Evolutionary conservation across 2,113 vertebrate genomes (phyloP), one percentile per base, ranked within the genome.

Genomic region (Saccopteryx bilineata): DNA sequence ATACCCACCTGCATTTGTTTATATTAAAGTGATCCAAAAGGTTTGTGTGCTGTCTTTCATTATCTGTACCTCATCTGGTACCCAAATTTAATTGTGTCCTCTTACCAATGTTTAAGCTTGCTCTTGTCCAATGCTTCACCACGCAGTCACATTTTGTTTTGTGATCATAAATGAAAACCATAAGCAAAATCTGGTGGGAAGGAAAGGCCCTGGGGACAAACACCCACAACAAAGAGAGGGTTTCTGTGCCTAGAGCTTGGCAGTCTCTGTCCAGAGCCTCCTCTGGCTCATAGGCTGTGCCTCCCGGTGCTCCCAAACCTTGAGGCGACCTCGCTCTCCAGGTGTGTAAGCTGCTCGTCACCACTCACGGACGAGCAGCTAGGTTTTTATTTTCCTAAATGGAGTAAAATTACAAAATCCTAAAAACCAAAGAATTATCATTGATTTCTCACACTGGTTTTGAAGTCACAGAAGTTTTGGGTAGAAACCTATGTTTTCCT

Each of bases 131-230:
- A 46, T 76, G 63, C 9, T 66, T 94, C 76, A 92, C 48, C 58
- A 61, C 24, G 21, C 48, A 61, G 88, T 80, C 84, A 69, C 1
- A 0, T 95, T 90, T 90, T 92, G 52, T 75, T 84, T 94, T 87
- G 48, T 90, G 31, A 83, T 63, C 48, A 75, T 48, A 83, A 90
- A 94, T 95, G 69, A 83, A 81, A 96, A 96, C 31, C 84, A 68
- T 65, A 78, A 91, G 60, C 46, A 95, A 56, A 90, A 58, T n/a
- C 11, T 60, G 69, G 5, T 78, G 15, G 14, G 24, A 61, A 33
- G 39, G 3, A 80, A 54, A 23, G 50, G 13, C 3, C 28, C 65
- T 14, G 7, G 54, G 54, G 60, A 61, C 26, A 92, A 92, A 46
- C 9, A 88, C 54, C n/a, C 60, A 2, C 26, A 68, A 72, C 5